Percentiles rank a stretch among this genome's conserved stretches.
Conservation (phyloP, 2,113 vertebrate genomes). For the Gulo gulo region DNA sequence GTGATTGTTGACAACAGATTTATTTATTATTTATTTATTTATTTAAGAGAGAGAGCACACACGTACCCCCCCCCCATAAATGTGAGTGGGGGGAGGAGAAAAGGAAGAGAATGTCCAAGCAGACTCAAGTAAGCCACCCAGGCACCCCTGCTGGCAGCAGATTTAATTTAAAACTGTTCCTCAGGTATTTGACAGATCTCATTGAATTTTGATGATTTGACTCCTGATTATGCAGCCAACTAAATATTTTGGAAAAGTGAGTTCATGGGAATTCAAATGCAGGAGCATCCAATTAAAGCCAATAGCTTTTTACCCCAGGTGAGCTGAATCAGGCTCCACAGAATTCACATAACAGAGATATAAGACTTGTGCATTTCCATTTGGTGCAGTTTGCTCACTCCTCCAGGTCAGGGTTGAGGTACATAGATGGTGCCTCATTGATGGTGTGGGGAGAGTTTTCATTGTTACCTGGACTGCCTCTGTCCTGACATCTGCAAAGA, state of each 20-base stretch:
- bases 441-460: slow-evolving; percentile 73
- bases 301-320: slow-evolving; percentile 78
- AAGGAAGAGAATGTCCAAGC: neutral
- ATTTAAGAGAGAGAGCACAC: neutral
- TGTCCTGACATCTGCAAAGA: slow-evolving; percentile 90
- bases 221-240: neutral
- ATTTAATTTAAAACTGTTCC: neutral
- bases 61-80: too few relatives aligned
- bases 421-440: slow-evolving; percentile 46
- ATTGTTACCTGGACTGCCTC: slow-evolving; percentile 71
- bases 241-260: neutral
- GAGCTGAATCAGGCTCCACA: slow-evolving; percentile 80
- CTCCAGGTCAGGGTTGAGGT: slow-evolving; percentile 79
- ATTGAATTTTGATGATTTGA: neutral
- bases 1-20: neutral
- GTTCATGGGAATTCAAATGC: neutral
- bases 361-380: slow-evolving; percentile 92
- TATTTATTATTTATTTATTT: neutral
- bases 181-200: neutral
- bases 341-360: slow-evolving; percentile 89
- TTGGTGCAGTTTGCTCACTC: slow-evolving; percentile 90
- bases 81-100: neutral
- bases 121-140: neutral
- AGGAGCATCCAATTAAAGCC: slow-evolving; percentile 43
- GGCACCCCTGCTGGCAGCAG: neutral